Conservation (phyloP, 2,113 vertebrate species). For the Pelmatolapia mariae region DNA sequence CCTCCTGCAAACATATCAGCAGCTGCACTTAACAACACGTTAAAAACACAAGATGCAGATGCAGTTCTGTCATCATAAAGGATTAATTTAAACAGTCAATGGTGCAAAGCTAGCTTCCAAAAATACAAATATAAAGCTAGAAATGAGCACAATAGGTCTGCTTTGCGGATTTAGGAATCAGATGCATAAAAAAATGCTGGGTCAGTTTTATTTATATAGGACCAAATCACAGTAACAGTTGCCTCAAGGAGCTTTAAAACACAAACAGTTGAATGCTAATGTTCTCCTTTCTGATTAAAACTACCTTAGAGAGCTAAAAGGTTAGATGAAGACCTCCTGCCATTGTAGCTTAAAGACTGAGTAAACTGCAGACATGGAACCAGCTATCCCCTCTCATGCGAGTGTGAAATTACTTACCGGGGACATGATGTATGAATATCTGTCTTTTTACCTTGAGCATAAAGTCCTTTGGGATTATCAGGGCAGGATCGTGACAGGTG, state of each 20-base stretch:
- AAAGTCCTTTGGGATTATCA: conserved; percentile 92
- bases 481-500: conserved; percentile 90
- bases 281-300: neutral
- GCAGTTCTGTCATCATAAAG: neutral
- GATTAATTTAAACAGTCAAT: neutral
- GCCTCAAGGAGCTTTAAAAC: neutral
- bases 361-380: neutral
- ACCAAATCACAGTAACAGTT: neutral
- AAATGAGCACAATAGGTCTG: neutral
- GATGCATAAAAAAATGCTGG: neutral
- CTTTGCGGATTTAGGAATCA: neutral
- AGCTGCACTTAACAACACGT: neutral
- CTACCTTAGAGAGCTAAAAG: neutral
- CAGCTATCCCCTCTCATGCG: neutral
- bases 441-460: conserved; percentile 79
- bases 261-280: neutral
- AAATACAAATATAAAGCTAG: neutral
- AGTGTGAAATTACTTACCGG: neutral
- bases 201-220: neutral
- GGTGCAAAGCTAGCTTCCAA: neutral
- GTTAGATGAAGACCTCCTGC: neutral
- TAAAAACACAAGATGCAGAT: neutral
- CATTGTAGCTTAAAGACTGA: neutral
- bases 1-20: conserved; percentile 75
- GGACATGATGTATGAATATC: neutral